Evolutionary conservation across 64 coral and sea anemone species (phyloP), one percentile per base, ranked within the genome.

Genomic region (Orbicella faveolata): DNA sequence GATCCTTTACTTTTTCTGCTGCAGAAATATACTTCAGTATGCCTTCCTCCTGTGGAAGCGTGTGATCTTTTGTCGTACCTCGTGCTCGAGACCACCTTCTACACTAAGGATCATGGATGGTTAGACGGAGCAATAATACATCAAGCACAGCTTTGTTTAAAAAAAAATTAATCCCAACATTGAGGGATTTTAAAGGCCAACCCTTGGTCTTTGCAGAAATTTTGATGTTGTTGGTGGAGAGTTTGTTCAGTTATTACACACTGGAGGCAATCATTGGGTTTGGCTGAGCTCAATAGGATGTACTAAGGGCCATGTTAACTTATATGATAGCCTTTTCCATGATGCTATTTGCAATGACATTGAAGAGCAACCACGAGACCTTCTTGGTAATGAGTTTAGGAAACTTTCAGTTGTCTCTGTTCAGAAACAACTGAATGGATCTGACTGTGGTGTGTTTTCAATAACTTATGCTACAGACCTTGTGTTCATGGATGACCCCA

Each of bases 371-470:
- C 64, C 82, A 17, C 20, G 35, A 75, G n/a, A 18, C n/a, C n/a
- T 84, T 9, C 68, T 55, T 16, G 63, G 61, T 53, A 10, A 44
- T 41, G 75, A 81, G 13, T 39, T 83, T 23, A 79, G 61, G 23
- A 51, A 64, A 64, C 62, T 82, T 52, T 51, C 15, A 35, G 53
- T 67, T 57, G 74, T 83, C 36, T 23, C 79, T 51, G 78, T 94
- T 37, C 88, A 80, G 64, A 84, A 93, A 59, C 91, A 88, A 79
- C 67, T 37, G 15, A 88, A 93, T 81, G 78, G 92, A 64, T 53
- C 39, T 74, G 88, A 94, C 83, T 94, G 93, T 81, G 93, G 93
- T 11, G 61, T 90, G 81, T 94, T 87, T 94, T 73, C 88, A 3
- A 87, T 94, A 65, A 82, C 88, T 30, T 94, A 81, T 87, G 83